Percentiles rank a stretch among this genome's conserved stretches.
phyloP scores from a whole-genome alignment of 2,113 vertebrate genomes.

The Stigmatopora nigra region DNA sequence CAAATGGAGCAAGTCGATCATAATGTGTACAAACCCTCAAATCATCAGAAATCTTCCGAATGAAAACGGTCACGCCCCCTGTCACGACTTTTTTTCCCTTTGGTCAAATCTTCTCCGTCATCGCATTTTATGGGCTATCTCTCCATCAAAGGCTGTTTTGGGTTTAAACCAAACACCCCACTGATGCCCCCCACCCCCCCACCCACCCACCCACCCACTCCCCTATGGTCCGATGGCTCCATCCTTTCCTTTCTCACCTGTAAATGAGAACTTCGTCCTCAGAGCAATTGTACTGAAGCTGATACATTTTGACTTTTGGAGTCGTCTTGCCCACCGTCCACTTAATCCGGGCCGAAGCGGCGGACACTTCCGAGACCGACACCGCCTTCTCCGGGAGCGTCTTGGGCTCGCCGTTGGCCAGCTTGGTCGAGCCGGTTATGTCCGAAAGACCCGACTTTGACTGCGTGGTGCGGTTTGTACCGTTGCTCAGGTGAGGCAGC shows the following conservation, averaged over 20 bases:
- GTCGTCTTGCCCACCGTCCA: slow-evolving; percentile 91
- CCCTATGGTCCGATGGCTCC: too few species aligned
- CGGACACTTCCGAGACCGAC: slow-evolving; percentile 87
- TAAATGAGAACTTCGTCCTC: slow-evolving; percentile 97
- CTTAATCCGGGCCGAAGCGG: slow-evolving; percentile 85
- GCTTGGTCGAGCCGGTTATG: slow-evolving; percentile 91
- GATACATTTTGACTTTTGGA: slow-evolving; percentile 96
- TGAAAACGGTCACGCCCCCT: too few species aligned
- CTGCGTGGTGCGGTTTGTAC: slow-evolving; percentile 77
- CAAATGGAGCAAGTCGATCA: too few species aligned
- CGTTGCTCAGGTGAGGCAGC: slow-evolving; percentile 87
- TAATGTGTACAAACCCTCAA: too few species aligned
- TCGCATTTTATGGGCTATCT: too few species aligned
- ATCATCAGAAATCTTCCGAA: too few species aligned
- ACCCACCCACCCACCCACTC: too few species aligned
- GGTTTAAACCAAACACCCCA: too few species aligned
- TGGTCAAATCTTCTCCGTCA: too few species aligned
- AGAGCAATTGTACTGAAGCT: slow-evolving; percentile 96
- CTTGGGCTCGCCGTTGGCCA: slow-evolving; percentile 81
- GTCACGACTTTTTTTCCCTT: too few species aligned
- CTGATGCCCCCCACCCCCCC: too few species aligned
- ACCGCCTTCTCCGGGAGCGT: slow-evolving; percentile 79
- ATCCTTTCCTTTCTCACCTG: slow-evolving; percentile 73
- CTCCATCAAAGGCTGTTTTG: too few species aligned
- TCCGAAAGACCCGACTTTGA: slow-evolving; percentile 90